Conservation (phyloP, 2,797 vertebrate species). For the Falco concolor region DNA sequence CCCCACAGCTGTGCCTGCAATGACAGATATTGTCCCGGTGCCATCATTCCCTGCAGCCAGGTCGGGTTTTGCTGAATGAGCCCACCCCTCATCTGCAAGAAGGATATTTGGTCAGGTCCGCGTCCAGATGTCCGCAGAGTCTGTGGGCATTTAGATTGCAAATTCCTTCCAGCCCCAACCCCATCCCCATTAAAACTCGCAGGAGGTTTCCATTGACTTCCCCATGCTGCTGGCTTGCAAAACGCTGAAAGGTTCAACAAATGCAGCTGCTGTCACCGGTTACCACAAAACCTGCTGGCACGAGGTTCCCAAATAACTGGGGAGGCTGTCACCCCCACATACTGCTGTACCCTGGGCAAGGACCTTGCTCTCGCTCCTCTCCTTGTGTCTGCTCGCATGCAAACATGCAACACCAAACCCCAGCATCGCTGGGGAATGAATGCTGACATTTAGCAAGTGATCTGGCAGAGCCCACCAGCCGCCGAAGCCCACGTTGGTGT, state of each 20-base stretch:
- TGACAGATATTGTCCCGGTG: background rate
- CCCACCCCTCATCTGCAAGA: background rate
- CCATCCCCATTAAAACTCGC: fast-evolving
- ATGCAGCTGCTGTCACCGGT: background rate
- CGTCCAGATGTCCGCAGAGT: background rate
- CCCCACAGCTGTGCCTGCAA: background rate
- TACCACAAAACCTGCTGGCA: background rate
- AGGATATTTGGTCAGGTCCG: background rate
- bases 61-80: background rate
- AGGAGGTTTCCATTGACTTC: background rate
- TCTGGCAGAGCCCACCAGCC: background rate
- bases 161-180: background rate
- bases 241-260: background rate
- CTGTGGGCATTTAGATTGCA: background rate
- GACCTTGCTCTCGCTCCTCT: background rate
- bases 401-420: fast-evolving
- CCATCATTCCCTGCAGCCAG: fast-evolving
- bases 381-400: fast-evolving
- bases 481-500: background rate
- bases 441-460: background rate
- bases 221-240: background rate
- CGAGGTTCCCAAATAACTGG: fast-evolving
- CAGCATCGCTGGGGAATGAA: fast-evolving
- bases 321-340: background rate
- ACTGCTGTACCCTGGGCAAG: fast-evolving